Evolutionary conservation across 2,888 invertebrate genomes (phyloP).

Genomic region (Drosophila monieri): DNA sequence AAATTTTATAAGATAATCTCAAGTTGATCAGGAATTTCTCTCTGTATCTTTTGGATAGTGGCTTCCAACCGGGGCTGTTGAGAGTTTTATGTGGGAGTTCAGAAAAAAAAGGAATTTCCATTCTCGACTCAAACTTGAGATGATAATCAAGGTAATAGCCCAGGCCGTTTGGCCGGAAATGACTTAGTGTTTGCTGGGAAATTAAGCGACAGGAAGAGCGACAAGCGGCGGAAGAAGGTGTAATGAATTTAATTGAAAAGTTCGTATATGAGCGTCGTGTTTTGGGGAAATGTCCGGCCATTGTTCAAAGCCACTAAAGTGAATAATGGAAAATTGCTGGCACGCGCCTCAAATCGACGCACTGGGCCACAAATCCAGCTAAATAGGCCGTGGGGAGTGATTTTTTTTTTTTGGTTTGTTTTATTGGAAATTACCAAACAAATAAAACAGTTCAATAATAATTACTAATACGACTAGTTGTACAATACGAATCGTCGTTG

Average conservation of each 20-base stretch:
- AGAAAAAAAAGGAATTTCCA: constrained; percentile 43
- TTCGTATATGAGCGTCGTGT: constrained; percentile 51
- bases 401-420: constrained; percentile 15
- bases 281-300: constrained; percentile 57
- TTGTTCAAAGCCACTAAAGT: constrained; percentile 22
- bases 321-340: constrained; percentile 22
- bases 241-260: constrained; percentile 77
- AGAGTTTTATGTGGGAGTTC: constrained; percentile 4
- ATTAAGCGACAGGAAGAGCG: constrained; percentile 51
- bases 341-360: constrained; percentile 59
- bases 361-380: constrained; percentile 54
- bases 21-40: not conserved
- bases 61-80: constrained; percentile 37
- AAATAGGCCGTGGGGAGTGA: constrained; percentile 49
- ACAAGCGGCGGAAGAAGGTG: constrained; percentile 59
- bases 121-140: constrained; percentile 61
- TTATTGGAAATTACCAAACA: constrained; percentile 17
- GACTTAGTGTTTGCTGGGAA: constrained; percentile 74
- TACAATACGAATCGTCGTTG: constrained; percentile 13
- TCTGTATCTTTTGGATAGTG: constrained; percentile 15
- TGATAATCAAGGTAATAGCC: constrained; percentile 75
- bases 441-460: constrained; percentile 55
- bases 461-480: constrained; percentile 24
- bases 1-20: not conserved
- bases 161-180: constrained; percentile 70